Conservation (phyloP, 1,140 invertebrate genomes). For the Drosophila sucinea region DNA sequence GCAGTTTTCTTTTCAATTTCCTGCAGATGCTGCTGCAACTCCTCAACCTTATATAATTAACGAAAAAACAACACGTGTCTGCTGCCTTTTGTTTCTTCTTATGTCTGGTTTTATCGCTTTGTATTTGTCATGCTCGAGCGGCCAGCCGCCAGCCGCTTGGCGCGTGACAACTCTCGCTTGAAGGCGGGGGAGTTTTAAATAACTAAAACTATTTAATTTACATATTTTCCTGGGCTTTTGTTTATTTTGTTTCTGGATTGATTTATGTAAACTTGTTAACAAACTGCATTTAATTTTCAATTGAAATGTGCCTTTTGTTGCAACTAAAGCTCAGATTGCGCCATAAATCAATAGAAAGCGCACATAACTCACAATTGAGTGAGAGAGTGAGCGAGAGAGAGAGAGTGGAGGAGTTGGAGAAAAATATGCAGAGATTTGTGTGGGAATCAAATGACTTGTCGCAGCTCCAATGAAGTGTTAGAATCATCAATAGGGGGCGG, state of each 20-base stretch:
- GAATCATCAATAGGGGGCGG: conserved; percentile 44
- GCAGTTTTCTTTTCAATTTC: conserved; percentile 63
- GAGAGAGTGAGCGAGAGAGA: conserved; percentile 15
- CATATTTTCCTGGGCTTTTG: conserved; percentile 14
- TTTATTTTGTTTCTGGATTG: conserved; percentile 32
- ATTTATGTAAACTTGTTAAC: conserved; percentile 22
- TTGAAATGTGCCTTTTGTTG: conserved; percentile 35
- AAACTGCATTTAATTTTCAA: conserved; percentile 24
- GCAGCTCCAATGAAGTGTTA: conserved; percentile 78
- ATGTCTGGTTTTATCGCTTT: conserved; percentile 13
- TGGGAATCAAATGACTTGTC: conserved; percentile 78
- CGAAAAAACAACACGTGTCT: conserved; percentile 73
- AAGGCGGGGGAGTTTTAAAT: conserved; percentile 31
- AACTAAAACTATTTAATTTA: conserved; percentile 17
- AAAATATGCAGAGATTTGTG: conserved; percentile 75
- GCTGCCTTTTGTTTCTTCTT: conserved; percentile 31
- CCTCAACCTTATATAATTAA: conserved; percentile 69
- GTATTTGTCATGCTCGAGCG: conserved; percentile 45
- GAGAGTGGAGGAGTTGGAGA: conserved; percentile 18
- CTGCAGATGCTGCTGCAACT: conserved; percentile 53
- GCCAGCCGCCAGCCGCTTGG: conserved; percentile 19
- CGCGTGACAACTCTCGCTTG: conserved; percentile 72
- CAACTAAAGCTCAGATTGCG: conserved; percentile 68
- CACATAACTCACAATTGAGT: conserved; percentile 71
- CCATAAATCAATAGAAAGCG: conserved; percentile 81